phyloP scores from a whole-genome alignment of 1,140 invertebrate genomes.

The Drosophila prosaltans region DNA sequence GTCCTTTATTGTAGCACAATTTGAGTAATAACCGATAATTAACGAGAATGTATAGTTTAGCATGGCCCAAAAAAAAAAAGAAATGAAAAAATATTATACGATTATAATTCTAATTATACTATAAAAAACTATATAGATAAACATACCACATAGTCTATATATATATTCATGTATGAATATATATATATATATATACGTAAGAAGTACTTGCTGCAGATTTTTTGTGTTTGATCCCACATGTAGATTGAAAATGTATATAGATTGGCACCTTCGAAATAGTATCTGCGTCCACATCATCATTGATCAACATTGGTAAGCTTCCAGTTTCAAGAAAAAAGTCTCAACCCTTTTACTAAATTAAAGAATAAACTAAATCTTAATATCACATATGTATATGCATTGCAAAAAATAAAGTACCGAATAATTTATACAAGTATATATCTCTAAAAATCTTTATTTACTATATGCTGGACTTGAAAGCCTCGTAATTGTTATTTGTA shows the following conservation, averaged over 20 bases:
- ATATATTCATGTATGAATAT: constrained; percentile 1
- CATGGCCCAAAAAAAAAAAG: neutral
- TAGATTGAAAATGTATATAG: neutral
- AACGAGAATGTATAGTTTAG: constrained; percentile 4
- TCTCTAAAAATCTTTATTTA: neutral
- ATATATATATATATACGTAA: constrained; percentile 16
- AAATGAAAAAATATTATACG: neutral
- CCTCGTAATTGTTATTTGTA: neutral
- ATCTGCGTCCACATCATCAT: neutral
- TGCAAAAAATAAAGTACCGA: neutral
- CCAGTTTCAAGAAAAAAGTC: neutral
- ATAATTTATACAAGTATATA: neutral
- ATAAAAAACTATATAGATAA: neutral
- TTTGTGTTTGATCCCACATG: neutral
- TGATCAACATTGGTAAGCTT: neutral
- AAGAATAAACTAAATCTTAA: neutral
- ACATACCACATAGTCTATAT: constrained; percentile 1
- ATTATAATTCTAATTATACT: constrained; percentile 1
- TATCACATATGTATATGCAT: constrained; percentile 2
- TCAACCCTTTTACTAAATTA: neutral
- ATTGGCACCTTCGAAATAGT: neutral
- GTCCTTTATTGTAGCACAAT: neutral
- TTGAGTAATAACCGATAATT: neutral
- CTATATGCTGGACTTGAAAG: neutral
- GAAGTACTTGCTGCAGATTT: constrained; percentile 4